phyloP scores from a whole-genome alignment of 2,888 invertebrate species.

The Molorchus minor region DNA sequence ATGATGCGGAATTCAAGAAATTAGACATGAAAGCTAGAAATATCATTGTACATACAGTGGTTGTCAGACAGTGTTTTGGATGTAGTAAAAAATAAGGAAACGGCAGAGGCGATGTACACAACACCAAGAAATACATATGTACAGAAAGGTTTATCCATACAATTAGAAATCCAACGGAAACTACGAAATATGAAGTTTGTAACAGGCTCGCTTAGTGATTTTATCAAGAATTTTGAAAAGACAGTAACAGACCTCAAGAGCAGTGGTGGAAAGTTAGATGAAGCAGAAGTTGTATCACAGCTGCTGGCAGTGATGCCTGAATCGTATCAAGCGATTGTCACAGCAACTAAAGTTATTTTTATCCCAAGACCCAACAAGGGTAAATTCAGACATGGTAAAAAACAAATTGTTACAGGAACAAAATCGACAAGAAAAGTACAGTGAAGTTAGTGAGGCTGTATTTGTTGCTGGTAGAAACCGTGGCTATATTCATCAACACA shows the following conservation, averaged over 20 bases:
- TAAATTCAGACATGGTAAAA: slow-evolving; percentile 3
- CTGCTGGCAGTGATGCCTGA: slow-evolving; percentile 1
- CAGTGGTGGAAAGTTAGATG: neutral
- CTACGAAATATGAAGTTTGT: slow-evolving; percentile 26
- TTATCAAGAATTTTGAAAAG: neutral
- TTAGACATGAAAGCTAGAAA: slow-evolving; percentile 34
- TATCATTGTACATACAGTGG: slow-evolving; percentile 38
- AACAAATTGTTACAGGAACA: slow-evolving; percentile 9
- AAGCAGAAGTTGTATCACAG: neutral
- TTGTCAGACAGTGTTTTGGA: slow-evolving; percentile 38
- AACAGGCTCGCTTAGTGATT: neutral
- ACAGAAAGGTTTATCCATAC: neutral
- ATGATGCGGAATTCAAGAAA: slow-evolving; percentile 29
- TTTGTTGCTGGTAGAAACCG: neutral
- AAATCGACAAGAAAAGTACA: neutral
- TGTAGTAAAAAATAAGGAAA: slow-evolving; percentile 36
- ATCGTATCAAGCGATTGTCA: slow-evolving; percentile 5
- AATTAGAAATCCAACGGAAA: slow-evolving; percentile 29
- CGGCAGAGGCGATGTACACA: slow-evolving; percentile 36
- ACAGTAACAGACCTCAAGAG: neutral
- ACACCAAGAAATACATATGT: slow-evolving; percentile 18
- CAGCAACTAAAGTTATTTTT: slow-evolving; percentile 9
- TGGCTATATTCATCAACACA: neutral
- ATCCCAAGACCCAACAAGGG: too few relatives aligned
- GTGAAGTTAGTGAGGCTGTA: neutral